phyloP scores from a whole-genome alignment of 2,113 vertebrate genomes.

The Gymnarchus niloticus region DNA sequence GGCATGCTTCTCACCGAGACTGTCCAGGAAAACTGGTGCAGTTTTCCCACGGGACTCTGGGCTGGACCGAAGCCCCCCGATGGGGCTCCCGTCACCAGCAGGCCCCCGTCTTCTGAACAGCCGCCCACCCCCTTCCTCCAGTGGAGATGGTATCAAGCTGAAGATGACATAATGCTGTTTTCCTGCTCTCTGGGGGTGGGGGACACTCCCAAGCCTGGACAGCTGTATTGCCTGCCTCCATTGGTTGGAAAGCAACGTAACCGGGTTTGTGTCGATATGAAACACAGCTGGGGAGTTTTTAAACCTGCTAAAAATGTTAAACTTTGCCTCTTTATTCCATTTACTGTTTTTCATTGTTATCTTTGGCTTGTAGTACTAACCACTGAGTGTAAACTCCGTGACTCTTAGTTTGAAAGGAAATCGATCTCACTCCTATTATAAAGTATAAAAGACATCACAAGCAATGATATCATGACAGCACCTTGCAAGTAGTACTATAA shows the following conservation, averaged over 20 bases:
- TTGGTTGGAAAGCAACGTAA: constrained; percentile 39
- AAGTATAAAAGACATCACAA: neutral
- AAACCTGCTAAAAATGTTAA: constrained; percentile 32
- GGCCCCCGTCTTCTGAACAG: neutral
- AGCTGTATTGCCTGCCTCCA: neutral
- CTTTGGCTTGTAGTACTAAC: constrained; percentile 38
- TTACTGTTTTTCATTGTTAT: constrained; percentile 52
- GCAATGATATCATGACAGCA: neutral
- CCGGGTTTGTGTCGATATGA: constrained; percentile 36
- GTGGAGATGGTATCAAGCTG: neutral
- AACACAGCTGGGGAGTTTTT: constrained; percentile 9
- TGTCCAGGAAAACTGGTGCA: constrained; percentile 30
- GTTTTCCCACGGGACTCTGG: constrained; percentile 38
- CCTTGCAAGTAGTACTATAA: neutral
- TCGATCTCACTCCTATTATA: constrained; percentile 15
- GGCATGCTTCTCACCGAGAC: constrained; percentile 31
- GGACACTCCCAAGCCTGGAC: constrained; percentile 17
- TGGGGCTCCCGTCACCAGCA: neutral
- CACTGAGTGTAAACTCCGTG: neutral
- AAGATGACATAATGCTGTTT: neutral
- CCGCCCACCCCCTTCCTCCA: neutral
- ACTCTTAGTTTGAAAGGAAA: constrained; percentile 36
- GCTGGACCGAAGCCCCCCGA: neutral
- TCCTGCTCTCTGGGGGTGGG: neutral
- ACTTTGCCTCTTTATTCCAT: constrained; percentile 25